Base-by-base conservation (phyloP, 2,888 invertebrate genomes). In the Venusia cambrica region DNA sequence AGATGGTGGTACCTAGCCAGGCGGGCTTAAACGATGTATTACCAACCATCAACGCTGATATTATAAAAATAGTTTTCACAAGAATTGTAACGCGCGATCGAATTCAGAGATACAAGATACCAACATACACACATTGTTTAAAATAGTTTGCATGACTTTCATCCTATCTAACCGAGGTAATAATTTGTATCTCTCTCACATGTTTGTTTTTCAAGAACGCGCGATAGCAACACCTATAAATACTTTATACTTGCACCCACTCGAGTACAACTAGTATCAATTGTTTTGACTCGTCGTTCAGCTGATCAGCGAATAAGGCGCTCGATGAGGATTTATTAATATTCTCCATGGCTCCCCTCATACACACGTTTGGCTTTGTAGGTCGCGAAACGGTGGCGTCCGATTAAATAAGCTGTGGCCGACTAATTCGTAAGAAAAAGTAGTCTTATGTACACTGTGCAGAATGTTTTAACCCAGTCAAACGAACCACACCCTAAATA, bases 371-470 rank as follows among this genome's bases (percentile, higher is more conserved):
- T 67, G 59, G 65, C 58, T 73, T 78, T 76, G 73, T 80, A 59
- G 79, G 80, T 75, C 81, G 71, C 65, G 55, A 54, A 73, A 73
- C 79, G 66, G 77, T 78, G 64, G 69, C 61, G 58, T 48, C 61
- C 66, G 57, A 64, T n/a, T 71, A 66, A 42, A 68, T 70, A 65
- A 68, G 58, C 70, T 62, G 60, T 59, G 61, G 34, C 36, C 57
- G 61, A 70, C 66, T 57, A 70, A 68, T 72, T 72, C 46, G 57
- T 65, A 61, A 63, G 61, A n/a, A n/a, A n/a, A n/a, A 68, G 60
- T 60, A 58, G 57, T 57, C 57, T 57, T 55, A 50, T 43, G 49
- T 56, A 55, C 24, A n/a, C n/a, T n/a, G 14, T 26, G 6, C 59
- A 48, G 54, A 50, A 42, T 45, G 45, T 40, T 41, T 48, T 48